Base-by-base conservation (phyloP, 2,113 vertebrate species). In the Chaetorhynchus papuensis region DNA sequence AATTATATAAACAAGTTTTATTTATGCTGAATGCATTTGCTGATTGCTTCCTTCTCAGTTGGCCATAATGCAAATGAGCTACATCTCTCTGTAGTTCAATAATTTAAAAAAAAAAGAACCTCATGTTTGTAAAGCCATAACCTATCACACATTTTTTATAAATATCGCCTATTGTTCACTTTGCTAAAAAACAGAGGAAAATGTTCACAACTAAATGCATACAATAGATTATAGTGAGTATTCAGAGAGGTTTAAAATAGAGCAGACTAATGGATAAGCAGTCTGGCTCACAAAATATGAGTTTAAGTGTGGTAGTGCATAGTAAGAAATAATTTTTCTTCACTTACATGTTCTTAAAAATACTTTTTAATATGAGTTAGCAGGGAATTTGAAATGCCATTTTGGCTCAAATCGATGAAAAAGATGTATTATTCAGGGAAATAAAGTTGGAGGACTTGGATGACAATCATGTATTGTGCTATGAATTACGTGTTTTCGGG, bases 21-120 rank as follows among this genome's bases (percentile, higher is more conserved):
- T 90, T 96, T 95, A 96, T 91, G 56, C 69, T 94, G 65, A 94
- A 79, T 96, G 50, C n/a, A 72, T 93, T 92, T 86, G 41, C 71
- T 79, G 44, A 90, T 82, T 93, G 87, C 93, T 94, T 91, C 65
- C 39, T 93, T 92, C 37, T 74, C 52, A 77, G 35, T 2, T 77
- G 59, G 45, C 15, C 56, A 39, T 49, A 70, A 75, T 70, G 44
- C 7, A 5, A 85, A 84, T 5, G 16, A 91, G 26, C 52, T 68
- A n/a, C 16, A 53, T 79, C 44, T 82, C 47, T 85, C 44, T 69
- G 33, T 53, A 80, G 49, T 80, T 61, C 50, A 85, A 11, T 54
- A 78, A 49, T 56, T 68, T 4, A 3, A 18, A 57, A 91, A 76
- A 80, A 69, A 22, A 28, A 39, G 3, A 71, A 21, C 4, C 4